Conservation (phyloP, 2,797 vertebrate genomes). For the Danio choprae region DNA sequence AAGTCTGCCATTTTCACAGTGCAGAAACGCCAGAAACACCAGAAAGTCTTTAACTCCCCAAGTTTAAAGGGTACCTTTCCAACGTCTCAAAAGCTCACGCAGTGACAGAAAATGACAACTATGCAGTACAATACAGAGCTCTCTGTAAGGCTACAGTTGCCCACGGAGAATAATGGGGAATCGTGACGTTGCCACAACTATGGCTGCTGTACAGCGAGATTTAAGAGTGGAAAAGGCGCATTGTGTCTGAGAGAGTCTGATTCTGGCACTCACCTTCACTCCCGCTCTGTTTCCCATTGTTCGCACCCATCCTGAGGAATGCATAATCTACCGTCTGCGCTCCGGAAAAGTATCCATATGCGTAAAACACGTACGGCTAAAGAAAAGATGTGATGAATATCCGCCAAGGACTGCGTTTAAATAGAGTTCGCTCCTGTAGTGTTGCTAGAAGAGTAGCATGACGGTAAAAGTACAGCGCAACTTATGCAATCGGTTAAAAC, state of each 20-base stretch:
- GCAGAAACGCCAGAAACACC: neutral
- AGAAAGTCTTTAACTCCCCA: neutral
- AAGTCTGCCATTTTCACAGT: no score
- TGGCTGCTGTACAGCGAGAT: constrained; percentile 46
- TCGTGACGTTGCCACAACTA: constrained; percentile 55
- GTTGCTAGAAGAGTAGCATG: constrained; percentile 39
- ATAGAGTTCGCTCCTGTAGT: constrained; percentile 27
- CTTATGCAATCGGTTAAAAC: constrained; percentile 49
- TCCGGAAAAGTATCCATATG: constrained; percentile 60
- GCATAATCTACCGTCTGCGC: constrained; percentile 78
- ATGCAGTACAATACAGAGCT: neutral
- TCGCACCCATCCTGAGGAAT: constrained; percentile 86
- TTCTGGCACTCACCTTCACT: constrained; percentile 84
- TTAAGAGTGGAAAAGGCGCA: constrained; percentile 25
- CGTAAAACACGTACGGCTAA: constrained; percentile 47
- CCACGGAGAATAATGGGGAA: constrained; percentile 32
- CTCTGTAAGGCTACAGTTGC: constrained; percentile 9
- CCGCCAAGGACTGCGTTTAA: constrained; percentile 2
- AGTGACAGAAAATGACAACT: constrained; percentile 11
- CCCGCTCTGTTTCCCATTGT: constrained; percentile 90
- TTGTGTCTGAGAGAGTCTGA: constrained; percentile 32
- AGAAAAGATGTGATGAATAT: constrained; percentile 1
- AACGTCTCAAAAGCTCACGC: constrained; percentile 3
- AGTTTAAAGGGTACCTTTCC: constrained; percentile 17
- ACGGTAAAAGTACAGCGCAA: constrained; percentile 39